Evolutionary conservation across 2,113 vertebrate genomes (phyloP), one percentile per base, ranked within the genome.

Genomic region (Sardina pilchardus): DNA sequence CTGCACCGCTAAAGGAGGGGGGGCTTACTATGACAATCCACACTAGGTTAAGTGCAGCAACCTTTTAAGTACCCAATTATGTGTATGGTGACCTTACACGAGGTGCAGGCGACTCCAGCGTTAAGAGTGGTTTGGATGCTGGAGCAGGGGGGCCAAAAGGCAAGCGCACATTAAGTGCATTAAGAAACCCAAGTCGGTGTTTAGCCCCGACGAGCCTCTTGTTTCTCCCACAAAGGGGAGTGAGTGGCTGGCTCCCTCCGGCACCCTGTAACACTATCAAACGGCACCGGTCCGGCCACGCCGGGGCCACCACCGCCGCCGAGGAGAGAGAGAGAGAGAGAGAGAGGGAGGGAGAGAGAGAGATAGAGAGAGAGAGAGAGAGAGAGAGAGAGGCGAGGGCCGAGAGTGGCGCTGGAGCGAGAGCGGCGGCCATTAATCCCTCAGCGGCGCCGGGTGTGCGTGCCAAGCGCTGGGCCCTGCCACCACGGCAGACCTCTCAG

Each of bases 41-140:
- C 39, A 42, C 81, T 81, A 87, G 86, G 50, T 82, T 47, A 84
- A 88, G 84, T 63, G 81, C 81, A 5, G 26, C 67, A 83, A 59
- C 87, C 53, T 84, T 86, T 86, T 87, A 89, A 90, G 71, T 86
- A 86, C 19, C 81, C 86, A 90, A 90, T 88, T 88, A 88, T 83
- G 87, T 87, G 87, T 87, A 86, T 87, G 84, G 83, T 88, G 89
- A 90, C 87, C 89, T 88, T 88, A 86, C 83, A 34, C 81, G 36
- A 85, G 78, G 87, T 87, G 86, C 87, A 84, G 87, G 86, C 83
- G 86, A 87, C 84, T 88, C 84, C 48, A 78, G 89, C 83, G 84
- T 86, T 86, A 86, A 86, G 78, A 86, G 39, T 26, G 30, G n/a
- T 10, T 88, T 87, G 87, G 67, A 85, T 78, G 39, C 47, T 81